Conservation (phyloP, 2,797 vertebrate species). For the Benthosema pterotum region DNA sequence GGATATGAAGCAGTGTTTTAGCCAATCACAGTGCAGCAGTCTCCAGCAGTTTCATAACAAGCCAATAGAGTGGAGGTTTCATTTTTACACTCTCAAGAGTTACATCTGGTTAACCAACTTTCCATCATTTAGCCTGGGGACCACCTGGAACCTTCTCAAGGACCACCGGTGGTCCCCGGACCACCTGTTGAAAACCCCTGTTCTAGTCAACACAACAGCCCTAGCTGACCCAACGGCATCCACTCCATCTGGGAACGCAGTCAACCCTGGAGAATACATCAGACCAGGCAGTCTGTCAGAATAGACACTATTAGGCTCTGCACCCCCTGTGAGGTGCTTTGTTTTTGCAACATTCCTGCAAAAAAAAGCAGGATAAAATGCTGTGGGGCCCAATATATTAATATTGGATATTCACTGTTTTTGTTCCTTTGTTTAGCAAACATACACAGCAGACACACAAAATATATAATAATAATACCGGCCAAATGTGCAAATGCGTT, state of each 20-base stretch:
- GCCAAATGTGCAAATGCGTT: conserved; percentile 65
- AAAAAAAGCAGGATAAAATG: conserved; percentile 30
- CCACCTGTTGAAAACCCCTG: too few relatives aligned
- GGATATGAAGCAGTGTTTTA: too few relatives aligned
- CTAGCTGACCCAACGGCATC: conserved; percentile 50
- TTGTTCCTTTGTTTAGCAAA: conserved; percentile 13
- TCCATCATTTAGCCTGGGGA: too few relatives aligned
- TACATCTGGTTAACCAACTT: too few relatives aligned
- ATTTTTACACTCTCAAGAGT: too few relatives aligned
- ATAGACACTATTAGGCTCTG: conserved; percentile 61
- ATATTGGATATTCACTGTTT: conserved; percentile 23
- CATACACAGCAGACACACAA: too few relatives aligned
- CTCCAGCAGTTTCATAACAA: too few relatives aligned
- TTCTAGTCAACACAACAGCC: conserved; percentile 63
- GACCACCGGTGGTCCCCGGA: too few relatives aligned
- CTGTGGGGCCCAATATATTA: conserved; percentile 63
- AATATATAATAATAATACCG: conserved; percentile 52
- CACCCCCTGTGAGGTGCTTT: conserved; percentile 58
- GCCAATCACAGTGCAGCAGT: too few relatives aligned
- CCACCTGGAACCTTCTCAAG: too few relatives aligned
- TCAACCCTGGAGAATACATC: conserved; percentile 56
- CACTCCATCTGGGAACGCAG: conserved; percentile 67
- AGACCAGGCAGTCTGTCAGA: conserved; percentile 70
- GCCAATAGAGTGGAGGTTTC: too few relatives aligned
- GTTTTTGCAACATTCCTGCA: conserved; percentile 61